Evolutionary conservation across 2,888 invertebrate genomes (phyloP), one percentile per base, ranked within the genome.

Genomic region (Dicycla oo): DNA sequence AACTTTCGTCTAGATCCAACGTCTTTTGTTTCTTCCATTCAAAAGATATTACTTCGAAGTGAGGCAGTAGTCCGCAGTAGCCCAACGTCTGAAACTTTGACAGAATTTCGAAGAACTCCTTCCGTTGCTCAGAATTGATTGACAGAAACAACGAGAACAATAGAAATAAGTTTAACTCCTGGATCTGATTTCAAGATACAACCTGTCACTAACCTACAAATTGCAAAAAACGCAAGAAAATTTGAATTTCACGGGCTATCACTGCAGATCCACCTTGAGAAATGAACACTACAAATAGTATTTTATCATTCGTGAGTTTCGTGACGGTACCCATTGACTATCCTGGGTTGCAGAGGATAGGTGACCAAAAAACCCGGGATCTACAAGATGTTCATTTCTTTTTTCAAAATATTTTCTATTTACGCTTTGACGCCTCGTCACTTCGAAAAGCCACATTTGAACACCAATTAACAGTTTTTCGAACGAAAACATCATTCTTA

Each of bases 401-500:
- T 23, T n/a, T 5, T 3, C 34, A 5, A 38, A 8, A 38, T 38
- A 7, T 45, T 15, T 38, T 43, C 15, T 38, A 18, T 38, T 18
- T 15, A 23, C 23, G 7, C 20, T 3, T 62, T 23, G 65, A 45
- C 18, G 10, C 47, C 49, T 68, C 63, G 54, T 51, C 58, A 51
- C 40, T 20, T 58, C 6, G 13, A 58, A 38, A 51, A 67, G 15
- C 15, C 20, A 60, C 61, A 77, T 69, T 70, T 69, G 77, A 82
- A 81, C 86, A 66, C 74, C 54, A 85, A 87, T 86, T 87, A 85
- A 82, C 83, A 83, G 80, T 78, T 71, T 80, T 76, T 75, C 43
- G 74, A 73, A 75, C 71, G 75, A 81, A 82, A 82, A 69, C 85
- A 78, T 78, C 62, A 69, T 71, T 69, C 84, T 84, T 80, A 83